Evolutionary conservation across 2,888 invertebrate genomes (phyloP), one percentile per base, ranked within the genome.

Genomic region (Mamestra brassicae): DNA sequence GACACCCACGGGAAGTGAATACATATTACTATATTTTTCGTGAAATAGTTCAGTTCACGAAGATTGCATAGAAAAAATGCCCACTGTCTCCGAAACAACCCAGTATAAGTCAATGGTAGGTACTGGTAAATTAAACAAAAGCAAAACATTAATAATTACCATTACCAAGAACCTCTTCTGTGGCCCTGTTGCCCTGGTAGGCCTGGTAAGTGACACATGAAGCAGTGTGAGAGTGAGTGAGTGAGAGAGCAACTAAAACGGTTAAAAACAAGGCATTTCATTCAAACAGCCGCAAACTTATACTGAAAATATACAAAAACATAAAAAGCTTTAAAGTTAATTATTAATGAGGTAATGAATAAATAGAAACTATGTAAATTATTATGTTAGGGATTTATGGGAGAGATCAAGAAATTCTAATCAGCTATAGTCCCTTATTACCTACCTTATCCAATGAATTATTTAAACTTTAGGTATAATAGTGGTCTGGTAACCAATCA

Each of bases 291-390:
- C 1, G 80, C 87, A 81, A 85, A 85, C 80, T 70, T 58, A 87
- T 87, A 89, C 89, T 89, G 88, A 86, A 90, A 90, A 86, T 85
- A 73, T 79, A 85, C 73, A 85, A 87, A 69, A 89, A 88, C 76
- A 86, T 78, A 85, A 85, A 86, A 87, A 86, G 83, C 72, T 57
- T 79, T 66, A 69, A 73, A 74, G 50, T 74, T 68, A 74, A 45
- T 70, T 73, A 74, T 61, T 60, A 54, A 63, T 65, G 42, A 15
- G 38, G 11, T 45, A 8, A 8, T 61, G 3, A 54, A 34, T 50
- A 38, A 67, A 66, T 55, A 78, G n/a, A 54, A 58, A 34, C 5
- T 34, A 68, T 68, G 54, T 50, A 50, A 69, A n/a, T 61, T 42
- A 55, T 17, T 61, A 61, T 34, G 13, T 52, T 11, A 60, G 1